Evolutionary conservation across 2,113 vertebrate genomes (phyloP).

Genomic region (Pseudonaja textilis): DNA sequence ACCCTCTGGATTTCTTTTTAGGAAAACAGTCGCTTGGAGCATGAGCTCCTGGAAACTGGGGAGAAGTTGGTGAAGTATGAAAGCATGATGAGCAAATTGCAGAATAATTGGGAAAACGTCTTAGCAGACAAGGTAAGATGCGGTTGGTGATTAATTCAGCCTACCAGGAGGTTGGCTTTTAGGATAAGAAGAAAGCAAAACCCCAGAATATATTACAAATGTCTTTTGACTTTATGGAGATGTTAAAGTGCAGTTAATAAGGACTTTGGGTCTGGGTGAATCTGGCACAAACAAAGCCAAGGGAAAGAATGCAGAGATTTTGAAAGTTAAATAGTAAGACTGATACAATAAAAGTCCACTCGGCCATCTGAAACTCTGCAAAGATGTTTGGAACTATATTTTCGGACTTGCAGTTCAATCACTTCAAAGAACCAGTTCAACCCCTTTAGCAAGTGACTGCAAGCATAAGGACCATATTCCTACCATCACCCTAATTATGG

Average conservation of each 20-base stretch:
- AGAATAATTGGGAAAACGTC: slow-evolving; percentile 83
- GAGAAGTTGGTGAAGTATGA: slow-evolving; percentile 82
- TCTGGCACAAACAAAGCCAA: background rate
- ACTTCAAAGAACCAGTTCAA: background rate
- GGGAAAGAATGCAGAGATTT: background rate
- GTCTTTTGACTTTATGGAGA: background rate
- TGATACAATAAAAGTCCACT: background rate
- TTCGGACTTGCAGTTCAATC: background rate
- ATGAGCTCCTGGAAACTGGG: slow-evolving; percentile 81
- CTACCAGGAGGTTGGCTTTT: background rate
- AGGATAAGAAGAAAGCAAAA: background rate
- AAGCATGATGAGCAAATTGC: slow-evolving; percentile 80
- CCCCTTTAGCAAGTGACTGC: background rate
- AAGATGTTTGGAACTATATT: background rate
- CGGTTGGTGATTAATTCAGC: background rate
- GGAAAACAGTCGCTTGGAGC: slow-evolving; percentile 89
- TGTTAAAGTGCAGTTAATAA: background rate
- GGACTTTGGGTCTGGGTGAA: background rate
- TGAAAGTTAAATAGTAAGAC: background rate
- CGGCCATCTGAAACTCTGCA: no score
- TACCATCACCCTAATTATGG: background rate
- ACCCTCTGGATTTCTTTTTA: slow-evolving; percentile 53
- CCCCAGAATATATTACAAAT: background rate
- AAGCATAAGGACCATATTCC: background rate
- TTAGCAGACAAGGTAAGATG: slow-evolving; percentile 85